phyloP scores from a whole-genome alignment of 2,797 vertebrate species.

The Lepus oiostolus region DNA sequence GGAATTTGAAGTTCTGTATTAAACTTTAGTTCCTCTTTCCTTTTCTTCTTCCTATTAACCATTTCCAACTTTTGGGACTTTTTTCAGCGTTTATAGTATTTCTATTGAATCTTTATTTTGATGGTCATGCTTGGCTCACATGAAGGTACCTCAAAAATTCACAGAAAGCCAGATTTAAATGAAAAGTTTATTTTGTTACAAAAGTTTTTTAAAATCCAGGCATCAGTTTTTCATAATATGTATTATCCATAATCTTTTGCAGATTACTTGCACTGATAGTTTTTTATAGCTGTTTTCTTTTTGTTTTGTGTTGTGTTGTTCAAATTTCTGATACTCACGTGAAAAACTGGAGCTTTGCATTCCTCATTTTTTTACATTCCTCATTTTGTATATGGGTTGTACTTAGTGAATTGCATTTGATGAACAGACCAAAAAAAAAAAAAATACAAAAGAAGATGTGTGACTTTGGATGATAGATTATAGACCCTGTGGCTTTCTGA shows the following conservation, averaged over 20 bases:
- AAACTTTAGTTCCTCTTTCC: constrained; percentile 16
- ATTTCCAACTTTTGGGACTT: not conserved
- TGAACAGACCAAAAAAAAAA: not conserved
- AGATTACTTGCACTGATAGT: not conserved
- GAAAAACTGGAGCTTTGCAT: not conserved
- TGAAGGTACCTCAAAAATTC: not conserved
- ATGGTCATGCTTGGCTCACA: constrained; percentile 18
- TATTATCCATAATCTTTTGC: too few relatives aligned
- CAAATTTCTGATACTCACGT: constrained; percentile 27
- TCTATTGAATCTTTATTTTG: constrained; percentile 53
- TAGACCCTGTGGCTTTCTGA: not conserved
- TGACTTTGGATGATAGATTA: not conserved
- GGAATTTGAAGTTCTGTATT: constrained; percentile 45
- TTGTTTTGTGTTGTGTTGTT: not conserved
- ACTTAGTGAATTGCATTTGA: constrained; percentile 19
- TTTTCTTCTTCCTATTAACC: constrained; percentile 28
- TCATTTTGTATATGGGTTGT: not conserved
- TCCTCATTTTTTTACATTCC: not conserved
- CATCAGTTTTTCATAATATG: too few relatives aligned
- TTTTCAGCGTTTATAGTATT: constrained; percentile 28
- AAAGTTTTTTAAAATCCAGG: too few relatives aligned
- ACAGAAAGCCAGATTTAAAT: too few relatives aligned
- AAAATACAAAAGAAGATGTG: not conserved
- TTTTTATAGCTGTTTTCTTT: constrained; percentile 13
- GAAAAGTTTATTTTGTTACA: too few relatives aligned